These are phyloP conservation scores for Palloptera scutellata DNA, from an alignment of 2,888 invertebrate genomes.

Conservation along the genomic window DNA sequence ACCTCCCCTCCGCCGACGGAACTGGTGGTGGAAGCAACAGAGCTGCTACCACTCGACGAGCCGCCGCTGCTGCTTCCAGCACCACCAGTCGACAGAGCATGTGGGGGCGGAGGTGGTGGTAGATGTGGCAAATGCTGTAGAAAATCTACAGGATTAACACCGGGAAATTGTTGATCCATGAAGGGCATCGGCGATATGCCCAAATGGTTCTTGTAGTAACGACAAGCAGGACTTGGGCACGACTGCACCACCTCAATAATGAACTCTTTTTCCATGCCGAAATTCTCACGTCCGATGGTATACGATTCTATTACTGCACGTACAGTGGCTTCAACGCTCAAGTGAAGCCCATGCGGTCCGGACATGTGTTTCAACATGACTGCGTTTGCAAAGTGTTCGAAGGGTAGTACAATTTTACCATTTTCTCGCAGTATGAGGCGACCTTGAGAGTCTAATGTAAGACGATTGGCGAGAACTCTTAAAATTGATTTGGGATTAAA, in stretches of 20 bases:
- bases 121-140: slow-evolving; percentile 70
- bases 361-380: slow-evolving; percentile 92
- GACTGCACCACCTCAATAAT: slow-evolving; percentile 89
- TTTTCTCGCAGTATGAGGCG: slow-evolving; percentile 83
- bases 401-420: slow-evolving; percentile 87
- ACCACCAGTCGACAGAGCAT: slow-evolving; percentile 29
- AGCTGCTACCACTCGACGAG: slow-evolving; percentile 35
- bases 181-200: slow-evolving; percentile 66
- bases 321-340: slow-evolving; percentile 84
- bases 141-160: slow-evolving; percentile 71
- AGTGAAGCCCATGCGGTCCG: slow-evolving; percentile 84
- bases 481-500: slow-evolving; percentile 6
- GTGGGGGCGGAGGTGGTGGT: slow-evolving; percentile 50
- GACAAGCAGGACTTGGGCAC: slow-evolving; percentile 86
- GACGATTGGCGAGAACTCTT: slow-evolving; percentile 86
- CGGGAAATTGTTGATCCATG: slow-evolving; percentile 62
- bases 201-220: slow-evolving; percentile 86
- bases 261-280: slow-evolving; percentile 86
- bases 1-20: slow-evolving; percentile 53
- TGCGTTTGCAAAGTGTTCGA: slow-evolving; percentile 90
- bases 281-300: slow-evolving; percentile 70
- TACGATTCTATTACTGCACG: slow-evolving; percentile 87
- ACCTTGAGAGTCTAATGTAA: slow-evolving; percentile 84
- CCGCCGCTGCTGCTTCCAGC: slow-evolving; percentile 12
- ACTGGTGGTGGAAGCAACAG: slow-evolving; percentile 39